Evolutionary conservation across 30 jellyfish, hydroid and myxozoan species (phyloP), one percentile per base, ranked within the genome.

Genomic region (Catostylus mosaicus): DNA sequence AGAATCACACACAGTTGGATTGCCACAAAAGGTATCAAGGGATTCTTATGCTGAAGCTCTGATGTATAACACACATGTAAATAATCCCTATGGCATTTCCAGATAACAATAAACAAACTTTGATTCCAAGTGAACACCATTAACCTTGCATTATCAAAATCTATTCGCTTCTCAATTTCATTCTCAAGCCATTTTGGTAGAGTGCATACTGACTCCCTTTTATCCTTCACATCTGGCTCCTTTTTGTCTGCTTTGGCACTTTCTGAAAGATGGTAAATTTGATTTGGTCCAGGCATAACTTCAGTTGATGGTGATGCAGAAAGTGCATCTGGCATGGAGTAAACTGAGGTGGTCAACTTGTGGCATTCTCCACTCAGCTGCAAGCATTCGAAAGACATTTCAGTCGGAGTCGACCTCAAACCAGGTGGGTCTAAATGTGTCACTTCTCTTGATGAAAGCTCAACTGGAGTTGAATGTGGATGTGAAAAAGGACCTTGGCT

Each of bases 301-400:
- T 5, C 38, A 4, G 0, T 43, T 7, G 87, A 54, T n/a, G 87
- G 87, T 20, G 87, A 76, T 10, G 87, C 56, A 26, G 43, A 77
- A 27, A 59, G 71, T 14, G 87, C 67, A 76, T 76, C 77, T 36
- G 87, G 87, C 61, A 76, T 23, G 50, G 87, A 76, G 26, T 54
- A 76, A 32, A 57, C 74, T 3, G 77, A 76, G 9, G 87, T 1
- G 0, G 29, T 54, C 29, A 54, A 14, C 77, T 37, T 32, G 50
- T 30, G 43, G n/a, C 26, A 23, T 23, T 76, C 77, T 31, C 77
- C 77, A 54, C 77, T 59, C 1, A 73, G 70, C 23, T 73, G 85
- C 20, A 73, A 24, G 59, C 74, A 73, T 56, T 56, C 67, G 36
- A 59, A 56, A 1, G 87, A 76, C 27, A 24, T 18, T 23, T 76